phyloP scores from a whole-genome alignment of 2,113 vertebrate species.

The Brachypodius melanocephalos region DNA sequence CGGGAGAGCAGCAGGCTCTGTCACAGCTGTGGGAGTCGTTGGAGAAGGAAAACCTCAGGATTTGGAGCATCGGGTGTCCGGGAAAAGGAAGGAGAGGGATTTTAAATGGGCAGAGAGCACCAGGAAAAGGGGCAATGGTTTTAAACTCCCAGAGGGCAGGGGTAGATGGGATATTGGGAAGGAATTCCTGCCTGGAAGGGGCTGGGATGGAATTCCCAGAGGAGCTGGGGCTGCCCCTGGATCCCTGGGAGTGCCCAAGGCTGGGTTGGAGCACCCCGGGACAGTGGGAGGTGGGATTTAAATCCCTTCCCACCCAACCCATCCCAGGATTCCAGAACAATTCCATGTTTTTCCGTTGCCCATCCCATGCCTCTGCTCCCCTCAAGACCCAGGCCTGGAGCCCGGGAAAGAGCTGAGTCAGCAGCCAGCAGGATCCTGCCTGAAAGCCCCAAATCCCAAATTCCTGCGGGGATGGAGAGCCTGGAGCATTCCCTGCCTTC shows the following conservation, averaged over 20 bases:
- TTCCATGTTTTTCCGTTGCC: neutral
- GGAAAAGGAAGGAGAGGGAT: neutral
- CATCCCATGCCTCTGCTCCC: neutral
- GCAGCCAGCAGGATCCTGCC: neutral
- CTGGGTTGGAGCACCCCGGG: rapidly evolving
- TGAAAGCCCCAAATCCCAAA: neutral
- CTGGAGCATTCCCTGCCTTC: neutral
- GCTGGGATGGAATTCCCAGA: neutral
- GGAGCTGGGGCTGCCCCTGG: neutral
- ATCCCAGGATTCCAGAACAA: rapidly evolving
- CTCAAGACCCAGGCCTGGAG: neutral
- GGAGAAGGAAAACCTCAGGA: neutral
- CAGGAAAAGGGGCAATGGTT: neutral
- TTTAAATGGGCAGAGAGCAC: neutral
- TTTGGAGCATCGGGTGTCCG: neutral
- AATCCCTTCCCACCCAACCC: neutral
- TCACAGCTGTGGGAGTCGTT: neutral
- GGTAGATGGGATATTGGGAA: rapidly evolving
- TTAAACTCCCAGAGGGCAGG: neutral
- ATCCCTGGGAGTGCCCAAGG: neutral
- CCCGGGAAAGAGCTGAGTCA: constrained; percentile 9
- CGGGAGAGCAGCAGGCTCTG: neutral
- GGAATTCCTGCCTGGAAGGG: neutral
- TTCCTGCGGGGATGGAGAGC: neutral
- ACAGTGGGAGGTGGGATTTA: neutral